Percentiles rank a stretch among this genome's conserved stretches.
Evolutionary conservation across 1,140 invertebrate genomes (phyloP).

Genomic region (Mya arenaria): DNA sequence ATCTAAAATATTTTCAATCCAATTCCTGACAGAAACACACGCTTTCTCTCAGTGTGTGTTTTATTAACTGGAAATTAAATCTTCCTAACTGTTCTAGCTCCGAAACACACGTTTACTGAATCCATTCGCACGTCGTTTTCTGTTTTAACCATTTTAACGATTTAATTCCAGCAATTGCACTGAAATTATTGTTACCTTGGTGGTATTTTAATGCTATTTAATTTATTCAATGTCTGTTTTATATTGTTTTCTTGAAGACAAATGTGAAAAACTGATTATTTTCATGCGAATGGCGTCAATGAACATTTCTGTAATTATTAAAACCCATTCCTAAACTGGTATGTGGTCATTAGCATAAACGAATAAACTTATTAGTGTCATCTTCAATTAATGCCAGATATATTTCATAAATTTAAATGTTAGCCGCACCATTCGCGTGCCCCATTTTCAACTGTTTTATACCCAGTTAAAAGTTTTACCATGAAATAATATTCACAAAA

Average conservation of each 20-base stretch:
- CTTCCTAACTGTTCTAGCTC: neutral
- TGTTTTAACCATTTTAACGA: neutral
- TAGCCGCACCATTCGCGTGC: too few relatives aligned
- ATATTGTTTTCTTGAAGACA: neutral
- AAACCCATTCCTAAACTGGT: constrained; percentile 11
- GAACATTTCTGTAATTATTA: constrained; percentile 29
- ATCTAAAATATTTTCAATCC: too few relatives aligned
- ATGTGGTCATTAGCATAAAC: neutral
- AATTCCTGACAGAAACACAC: neutral
- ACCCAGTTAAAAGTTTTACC: too few relatives aligned
- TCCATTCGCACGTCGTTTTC: constrained; percentile 40
- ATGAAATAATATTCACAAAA: too few relatives aligned
- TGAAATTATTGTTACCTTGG: constrained; percentile 21
- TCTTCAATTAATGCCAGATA: constrained; percentile 24
- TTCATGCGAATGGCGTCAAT: constrained; percentile 27
- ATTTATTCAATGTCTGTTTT: constrained; percentile 40
- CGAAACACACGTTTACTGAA: neutral
- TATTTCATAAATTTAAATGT: neutral
- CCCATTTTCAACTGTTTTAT: too few relatives aligned
- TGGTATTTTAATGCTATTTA: constrained; percentile 36
- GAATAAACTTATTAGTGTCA: constrained; percentile 19
- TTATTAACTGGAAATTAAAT: constrained; percentile 32
- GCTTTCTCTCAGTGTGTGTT: neutral
- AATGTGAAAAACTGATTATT: constrained; percentile 2
- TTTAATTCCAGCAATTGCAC: constrained; percentile 25